Base-by-base conservation (phyloP, 1,140 invertebrate genomes). In the Magallana ariakensis region DNA sequence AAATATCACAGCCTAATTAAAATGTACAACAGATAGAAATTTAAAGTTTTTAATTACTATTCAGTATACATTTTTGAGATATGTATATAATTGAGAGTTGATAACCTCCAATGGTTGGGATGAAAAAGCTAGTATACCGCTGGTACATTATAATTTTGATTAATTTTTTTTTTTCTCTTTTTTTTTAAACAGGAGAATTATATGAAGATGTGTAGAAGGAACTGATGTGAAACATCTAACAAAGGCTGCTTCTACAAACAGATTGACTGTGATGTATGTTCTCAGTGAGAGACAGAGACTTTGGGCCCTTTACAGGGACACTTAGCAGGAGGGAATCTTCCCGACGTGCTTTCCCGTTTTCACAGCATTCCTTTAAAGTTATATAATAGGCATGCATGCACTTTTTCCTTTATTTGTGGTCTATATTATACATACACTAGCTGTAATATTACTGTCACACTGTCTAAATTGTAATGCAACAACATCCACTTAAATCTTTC, bases 131-230 rank as follows among this genome's bases (percentile, higher is more conserved):
- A n/a, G n/a, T n/a, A n/a, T n/a, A n/a, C n/a, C n/a, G n/a, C n/a
- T n/a, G 5, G 33, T 46, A 46, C 33, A 46, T 46, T 46, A 46
- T 5, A 46, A 46, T 46, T 46, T 0, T 46, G 33, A 46, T 46
- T 46, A 46, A 46, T 46, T 46, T 46, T 46, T 46, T 46, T 46
- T 5, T 46, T 46, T 46, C 0, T 46, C 33, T 46, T 5, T 46
- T 46, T 0, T 46, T 46, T 46, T 4, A 46, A 46, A 46, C 33
- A 46, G 33, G 11, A 75, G 66, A 75, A 19, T 13, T 75, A 26
- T 75, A 75, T 75, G 66, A 75, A 19, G 66, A 19, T 26, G 66
- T 75, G 22, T 75, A 75, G 15, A 75, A 26, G 13, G 8, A 75
- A 0, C 15, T 10, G 13, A 5, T 26, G 13, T 22, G 66, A 13